phyloP scores from a whole-genome alignment of 2,113 vertebrate genomes.

The Vicugna pacos region DNA sequence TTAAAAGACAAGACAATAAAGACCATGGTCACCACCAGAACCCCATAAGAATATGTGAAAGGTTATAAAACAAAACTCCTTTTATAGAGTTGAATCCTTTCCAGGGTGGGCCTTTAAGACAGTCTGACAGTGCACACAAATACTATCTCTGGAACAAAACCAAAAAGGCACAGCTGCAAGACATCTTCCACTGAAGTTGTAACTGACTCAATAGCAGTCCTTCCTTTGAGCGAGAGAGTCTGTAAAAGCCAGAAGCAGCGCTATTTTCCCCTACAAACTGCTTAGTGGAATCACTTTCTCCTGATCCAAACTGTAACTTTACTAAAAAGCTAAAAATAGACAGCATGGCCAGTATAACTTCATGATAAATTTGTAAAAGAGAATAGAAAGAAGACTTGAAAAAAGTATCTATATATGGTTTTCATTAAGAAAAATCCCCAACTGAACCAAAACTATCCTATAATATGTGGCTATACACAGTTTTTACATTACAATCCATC shows the following conservation, averaged over 20 bases:
- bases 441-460: slow-evolving; percentile 19
- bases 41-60: slow-evolving; percentile 72
- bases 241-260: slow-evolving; percentile 62
- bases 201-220: slow-evolving; percentile 61
- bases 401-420: not conserved
- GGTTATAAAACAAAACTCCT: slow-evolving; percentile 76
- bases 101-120: slow-evolving; percentile 74
- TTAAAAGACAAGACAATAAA: slow-evolving; percentile 71
- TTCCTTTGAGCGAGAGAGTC: slow-evolving; percentile 62
- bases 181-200: slow-evolving; percentile 76
- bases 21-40: slow-evolving; percentile 61
- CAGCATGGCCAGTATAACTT: not conserved
- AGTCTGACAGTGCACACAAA: slow-evolving; percentile 80
- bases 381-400: slow-evolving; percentile 35
- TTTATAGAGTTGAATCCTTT: slow-evolving; percentile 76
- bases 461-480: slow-evolving; percentile 15
- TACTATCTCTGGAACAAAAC: slow-evolving; percentile 79
- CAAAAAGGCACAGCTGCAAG: slow-evolving; percentile 80
- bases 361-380: slow-evolving; percentile 29
- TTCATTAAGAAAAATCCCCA: slow-evolving; percentile 54
- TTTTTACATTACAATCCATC: slow-evolving; percentile 26
- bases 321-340: slow-evolving; percentile 53
- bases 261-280: slow-evolving; percentile 48
- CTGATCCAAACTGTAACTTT: slow-evolving; percentile 38
- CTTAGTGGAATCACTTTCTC: slow-evolving; percentile 32